These are phyloP conservation scores for Cephus pygmeus DNA, from an alignment of 2,888 invertebrate species.

Conservation along the genomic window DNA sequence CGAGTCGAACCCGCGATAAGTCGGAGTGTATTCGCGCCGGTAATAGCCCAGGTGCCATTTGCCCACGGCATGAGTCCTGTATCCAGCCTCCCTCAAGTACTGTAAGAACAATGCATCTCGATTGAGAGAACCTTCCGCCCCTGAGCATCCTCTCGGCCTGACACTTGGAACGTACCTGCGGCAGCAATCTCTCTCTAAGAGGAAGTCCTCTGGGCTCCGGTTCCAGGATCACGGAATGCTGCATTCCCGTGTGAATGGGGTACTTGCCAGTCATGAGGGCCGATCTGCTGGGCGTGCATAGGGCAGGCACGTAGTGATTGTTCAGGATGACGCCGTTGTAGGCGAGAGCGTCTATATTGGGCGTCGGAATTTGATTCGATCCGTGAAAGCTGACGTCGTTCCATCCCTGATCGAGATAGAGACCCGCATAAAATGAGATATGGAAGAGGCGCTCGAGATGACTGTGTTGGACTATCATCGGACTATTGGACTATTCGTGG, in stretches of 20 bases:
- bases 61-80: constrained; percentile 85
- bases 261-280: constrained; percentile 87
- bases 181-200: constrained; percentile 74
- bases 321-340: constrained; percentile 87
- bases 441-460: too few species aligned
- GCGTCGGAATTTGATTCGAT: constrained; percentile 85
- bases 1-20: constrained; percentile 81
- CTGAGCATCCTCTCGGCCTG: too few species aligned
- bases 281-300: constrained; percentile 85
- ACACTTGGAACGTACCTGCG: constrained; percentile 65
- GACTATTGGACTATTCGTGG: too few species aligned
- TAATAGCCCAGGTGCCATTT: constrained; percentile 93
- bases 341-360: constrained; percentile 88
- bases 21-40: constrained; percentile 77
- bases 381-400: constrained; percentile 93
- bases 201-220: constrained; percentile 81
- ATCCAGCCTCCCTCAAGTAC: constrained; percentile 75
- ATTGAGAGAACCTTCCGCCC: too few species aligned
- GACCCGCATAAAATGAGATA: too few species aligned
- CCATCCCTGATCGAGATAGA: constrained; percentile 76
- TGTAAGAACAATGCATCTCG: constrained; percentile 44
- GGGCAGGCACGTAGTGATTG: constrained; percentile 85
- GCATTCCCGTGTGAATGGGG: constrained; percentile 84
- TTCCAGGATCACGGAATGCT: constrained; percentile 76
- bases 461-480: too few species aligned